These are phyloP conservation scores for Naso thynnoides DNA, from an alignment of 2,797 vertebrate genomes.

Conservation along the genomic window DNA sequence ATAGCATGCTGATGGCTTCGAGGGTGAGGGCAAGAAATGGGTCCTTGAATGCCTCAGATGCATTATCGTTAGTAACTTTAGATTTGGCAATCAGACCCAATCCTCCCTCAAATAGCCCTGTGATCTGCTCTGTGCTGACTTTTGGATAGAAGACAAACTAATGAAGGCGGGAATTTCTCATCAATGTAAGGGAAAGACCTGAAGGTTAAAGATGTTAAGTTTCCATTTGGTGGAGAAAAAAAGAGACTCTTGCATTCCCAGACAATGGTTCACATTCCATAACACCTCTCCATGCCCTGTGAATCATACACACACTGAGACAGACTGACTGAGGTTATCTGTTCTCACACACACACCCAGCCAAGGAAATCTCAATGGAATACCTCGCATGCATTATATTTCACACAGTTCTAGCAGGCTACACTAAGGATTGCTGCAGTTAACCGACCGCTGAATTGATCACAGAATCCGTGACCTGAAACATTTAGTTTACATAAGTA, in stretches of 20 bases:
- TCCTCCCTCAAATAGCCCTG: conserved; percentile 34
- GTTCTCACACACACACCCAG: conserved; percentile 44
- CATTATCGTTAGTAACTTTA: conserved; percentile 49
- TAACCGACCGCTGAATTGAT: conserved; percentile 12
- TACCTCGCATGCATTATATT: conserved; percentile 42
- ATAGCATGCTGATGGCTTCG: conserved; percentile 35
- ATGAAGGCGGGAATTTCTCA: conserved; percentile 46
- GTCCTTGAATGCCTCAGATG: conserved; percentile 40
- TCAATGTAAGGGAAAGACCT: conserved; percentile 45
- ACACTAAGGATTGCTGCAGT: not conserved
- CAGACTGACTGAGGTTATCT: conserved; percentile 57
- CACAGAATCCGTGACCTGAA: not conserved
- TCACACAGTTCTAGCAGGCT: conserved; percentile 13
- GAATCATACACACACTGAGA: conserved; percentile 74
- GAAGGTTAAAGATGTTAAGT: conserved; percentile 71
- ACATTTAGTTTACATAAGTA: not conserved
- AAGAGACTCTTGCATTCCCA: conserved; percentile 85
- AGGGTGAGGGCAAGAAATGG: conserved; percentile 30
- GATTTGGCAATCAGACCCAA: conserved; percentile 39
- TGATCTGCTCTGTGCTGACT: conserved; percentile 53
- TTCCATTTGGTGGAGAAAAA: conserved; percentile 78
- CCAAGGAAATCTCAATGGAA: conserved; percentile 61
- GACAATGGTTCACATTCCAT: conserved; percentile 86
- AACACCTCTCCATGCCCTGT: conserved; percentile 75
- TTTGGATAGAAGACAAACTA: conserved; percentile 35